Conservation (phyloP, 2,113 vertebrate genomes). For the Periophthalmus modestus region DNA sequence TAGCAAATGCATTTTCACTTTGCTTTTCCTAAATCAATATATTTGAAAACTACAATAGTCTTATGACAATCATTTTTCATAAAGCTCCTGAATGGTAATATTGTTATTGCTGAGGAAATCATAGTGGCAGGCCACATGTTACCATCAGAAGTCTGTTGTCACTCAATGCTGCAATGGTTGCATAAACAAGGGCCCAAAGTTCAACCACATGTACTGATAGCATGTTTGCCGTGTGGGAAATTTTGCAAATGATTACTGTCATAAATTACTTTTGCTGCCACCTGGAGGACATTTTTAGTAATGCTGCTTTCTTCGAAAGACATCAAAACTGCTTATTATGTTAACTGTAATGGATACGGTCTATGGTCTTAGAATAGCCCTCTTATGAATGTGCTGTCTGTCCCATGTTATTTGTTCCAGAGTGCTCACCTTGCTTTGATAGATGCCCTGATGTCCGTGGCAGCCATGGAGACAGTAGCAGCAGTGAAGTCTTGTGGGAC, state of each 20-base stretch:
- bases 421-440: conserved; percentile 87
- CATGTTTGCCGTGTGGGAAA: conserved; percentile 14
- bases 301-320: conserved; percentile 10
- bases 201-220: conserved; percentile 34
- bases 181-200: conserved; percentile 65
- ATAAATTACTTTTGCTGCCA: conserved; percentile 48
- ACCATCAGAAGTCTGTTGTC: conserved; percentile 36
- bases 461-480: conserved; percentile 82
- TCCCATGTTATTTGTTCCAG: conserved; percentile 68
- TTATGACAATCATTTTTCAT: background rate
- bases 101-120: background rate
- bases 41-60: background rate
- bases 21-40: background rate
- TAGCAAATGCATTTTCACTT: conserved; percentile 2
- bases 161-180: conserved; percentile 51
- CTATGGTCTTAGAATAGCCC: conserved; percentile 6
- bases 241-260: conserved; percentile 38
- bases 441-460: conserved; percentile 85
- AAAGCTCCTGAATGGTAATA: background rate
- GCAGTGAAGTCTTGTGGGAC: conserved; percentile 66
- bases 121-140: conserved; percentile 15
- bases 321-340: conserved; percentile 33
- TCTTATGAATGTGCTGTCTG: conserved; percentile 37
- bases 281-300: conserved; percentile 55
- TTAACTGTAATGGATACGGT: conserved; percentile 33